These are phyloP conservation scores for Callospermophilus lateralis DNA, from an alignment of 2,113 vertebrate genomes.

Conservation along the genomic window DNA sequence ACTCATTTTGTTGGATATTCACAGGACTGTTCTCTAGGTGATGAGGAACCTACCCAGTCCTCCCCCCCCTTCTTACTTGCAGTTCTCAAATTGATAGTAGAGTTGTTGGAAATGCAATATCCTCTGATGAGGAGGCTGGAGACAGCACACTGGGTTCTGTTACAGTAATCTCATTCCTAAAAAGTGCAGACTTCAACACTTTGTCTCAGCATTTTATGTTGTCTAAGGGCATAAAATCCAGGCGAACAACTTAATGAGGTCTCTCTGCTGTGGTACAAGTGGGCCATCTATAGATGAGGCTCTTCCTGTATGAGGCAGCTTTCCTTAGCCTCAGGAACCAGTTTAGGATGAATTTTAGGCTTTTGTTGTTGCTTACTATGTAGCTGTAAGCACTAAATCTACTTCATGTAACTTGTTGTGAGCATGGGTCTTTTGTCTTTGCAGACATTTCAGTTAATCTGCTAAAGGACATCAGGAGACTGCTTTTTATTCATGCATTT, in stretches of 20 bases:
- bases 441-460: not conserved
- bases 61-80: not conserved
- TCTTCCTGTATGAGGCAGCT: not conserved
- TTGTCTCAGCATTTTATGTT: not conserved
- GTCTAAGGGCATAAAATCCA: not conserved
- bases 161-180: too few species aligned
- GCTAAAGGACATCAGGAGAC: not conserved
- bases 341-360: not conserved
- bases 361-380: not conserved
- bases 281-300: too few species aligned
- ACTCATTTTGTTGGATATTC: not conserved
- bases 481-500: not conserved
- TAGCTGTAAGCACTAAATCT: not conserved
- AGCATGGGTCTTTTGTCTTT: not conserved
- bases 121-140: not conserved
- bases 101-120: not conserved
- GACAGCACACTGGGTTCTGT: too few species aligned
- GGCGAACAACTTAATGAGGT: not conserved
- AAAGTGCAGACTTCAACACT: not conserved
- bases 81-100: not conserved
- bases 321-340: not conserved
- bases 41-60: not conserved
- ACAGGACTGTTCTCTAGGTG: not conserved
- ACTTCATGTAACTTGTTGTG: not conserved
- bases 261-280: not conserved